Base-by-base conservation (phyloP, 2,113 vertebrate genomes). In the Gallinago jamesoni region DNA sequence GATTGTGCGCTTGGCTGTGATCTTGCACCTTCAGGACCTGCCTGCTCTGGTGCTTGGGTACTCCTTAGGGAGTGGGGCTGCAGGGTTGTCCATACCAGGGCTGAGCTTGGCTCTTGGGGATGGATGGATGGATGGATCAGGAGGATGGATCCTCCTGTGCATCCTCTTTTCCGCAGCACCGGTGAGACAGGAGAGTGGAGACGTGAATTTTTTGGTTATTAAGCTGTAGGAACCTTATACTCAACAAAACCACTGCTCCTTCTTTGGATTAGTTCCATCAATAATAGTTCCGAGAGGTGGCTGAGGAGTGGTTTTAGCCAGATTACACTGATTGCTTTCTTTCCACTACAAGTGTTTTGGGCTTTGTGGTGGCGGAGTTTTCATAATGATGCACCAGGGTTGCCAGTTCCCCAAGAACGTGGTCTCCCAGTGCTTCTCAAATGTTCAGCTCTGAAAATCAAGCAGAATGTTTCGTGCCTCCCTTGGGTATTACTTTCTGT, bases 1-100 rank as follows among this genome's bases (percentile, higher is more conserved):
- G 0, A 1, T 0, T 59, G 56, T 22, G 52, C 56, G 10, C 60
- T 33, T 5, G 2, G 39, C 52, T 56, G 45, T 18, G 39, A 10
- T 62, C 35, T 21, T 17, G 56, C 33, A 25, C 59, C 7, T 15
- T n/a, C 50, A 23, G 73, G 23, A 27, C 22, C 21, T 15, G 4
- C 24, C 17, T 37, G 57, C 57, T 73, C n/a, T 9, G 30, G 21
- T 63, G 60, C 20, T 52, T 22, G 12, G 0, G 4, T 31, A 7
- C 33, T 30, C 31, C 33, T 67, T 35, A 30, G 1, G 3, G 24
- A 39, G 31, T 35, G 17, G 53, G 52, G 12, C 31, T 6, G 45
- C 25, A 14, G 35, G 11, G 20, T 9, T 22, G 9, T 31, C 72
- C 43, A 6, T 27, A 0, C 4, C 43, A 9, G 10, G 24, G 53